These are phyloP conservation scores for Drosophila stalkeri DNA, from an alignment of 2,888 invertebrate genomes.

Conservation along the genomic window DNA sequence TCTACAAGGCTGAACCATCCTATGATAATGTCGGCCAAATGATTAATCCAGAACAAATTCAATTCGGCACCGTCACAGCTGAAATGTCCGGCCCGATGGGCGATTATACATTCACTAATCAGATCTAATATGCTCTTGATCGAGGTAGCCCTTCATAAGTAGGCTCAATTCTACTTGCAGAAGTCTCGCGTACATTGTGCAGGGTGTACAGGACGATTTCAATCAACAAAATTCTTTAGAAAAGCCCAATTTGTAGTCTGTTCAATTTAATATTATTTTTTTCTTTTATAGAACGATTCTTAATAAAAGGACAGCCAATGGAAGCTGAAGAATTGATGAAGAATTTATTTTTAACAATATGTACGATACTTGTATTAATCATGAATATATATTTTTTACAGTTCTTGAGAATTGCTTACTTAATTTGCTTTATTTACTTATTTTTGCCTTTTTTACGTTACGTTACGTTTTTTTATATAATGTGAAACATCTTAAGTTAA, in stretches of 20 bases:
- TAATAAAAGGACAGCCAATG: background rate
- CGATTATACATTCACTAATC: background rate
- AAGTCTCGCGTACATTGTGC: background rate
- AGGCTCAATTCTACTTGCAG: background rate
- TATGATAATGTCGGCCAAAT: background rate
- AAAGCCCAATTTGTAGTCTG: background rate
- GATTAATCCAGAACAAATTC: background rate
- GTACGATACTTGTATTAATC: background rate
- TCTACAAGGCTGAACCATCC: background rate
- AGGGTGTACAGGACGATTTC: background rate
- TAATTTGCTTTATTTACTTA: too few species aligned
- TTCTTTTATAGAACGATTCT: background rate
- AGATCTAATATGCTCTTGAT: background rate
- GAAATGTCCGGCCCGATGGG: background rate
- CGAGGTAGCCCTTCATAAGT: background rate
- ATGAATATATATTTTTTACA: background rate
- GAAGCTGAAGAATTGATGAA: too few species aligned
- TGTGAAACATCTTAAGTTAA: too few species aligned
- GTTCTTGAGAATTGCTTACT: background rate
- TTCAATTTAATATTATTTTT: background rate
- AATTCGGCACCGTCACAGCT: background rate
- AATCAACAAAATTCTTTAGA: background rate
- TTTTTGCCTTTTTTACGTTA: too few species aligned
- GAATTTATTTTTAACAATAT: too few species aligned
- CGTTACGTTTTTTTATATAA: too few species aligned